Evolutionary conservation across 1,140 invertebrate species (phyloP).

Genomic region (Lethrus apterus): DNA sequence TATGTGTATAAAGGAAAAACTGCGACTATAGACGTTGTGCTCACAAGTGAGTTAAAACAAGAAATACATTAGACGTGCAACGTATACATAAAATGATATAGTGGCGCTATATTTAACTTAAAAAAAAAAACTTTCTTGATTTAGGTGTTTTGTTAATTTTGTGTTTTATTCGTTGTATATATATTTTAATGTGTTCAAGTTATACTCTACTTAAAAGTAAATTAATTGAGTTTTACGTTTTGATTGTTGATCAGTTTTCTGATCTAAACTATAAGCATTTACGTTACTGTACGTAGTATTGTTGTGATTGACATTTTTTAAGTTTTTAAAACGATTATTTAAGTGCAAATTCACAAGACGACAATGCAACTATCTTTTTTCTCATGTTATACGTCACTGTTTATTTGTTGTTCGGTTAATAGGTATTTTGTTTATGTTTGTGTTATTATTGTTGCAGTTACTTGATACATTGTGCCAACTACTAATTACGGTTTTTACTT

Average conservation of each 20-base stretch:
- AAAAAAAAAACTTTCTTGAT: too few relatives aligned
- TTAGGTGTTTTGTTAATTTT: slow-evolving; percentile 18
- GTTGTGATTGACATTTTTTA: slow-evolving; percentile 36
- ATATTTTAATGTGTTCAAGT: slow-evolving; percentile 21
- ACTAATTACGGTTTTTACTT: too few relatives aligned
- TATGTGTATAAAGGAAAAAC: too few relatives aligned
- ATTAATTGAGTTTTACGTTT: not conserved
- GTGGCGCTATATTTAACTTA: too few relatives aligned
- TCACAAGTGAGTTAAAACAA: too few relatives aligned
- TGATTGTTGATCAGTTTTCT: slow-evolving; percentile 24
- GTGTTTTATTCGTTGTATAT: slow-evolving; percentile 38
- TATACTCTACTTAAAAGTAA: slow-evolving; percentile 35
- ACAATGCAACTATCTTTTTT: not conserved
- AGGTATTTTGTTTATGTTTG: not conserved
- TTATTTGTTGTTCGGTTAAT: slow-evolving; percentile 2
- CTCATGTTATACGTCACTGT: slow-evolving; percentile 8
- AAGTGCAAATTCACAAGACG: slow-evolving; percentile 9
- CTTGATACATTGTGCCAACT: slow-evolving; percentile 10
- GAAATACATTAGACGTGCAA: too few relatives aligned
- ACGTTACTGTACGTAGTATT: slow-evolving; percentile 34
- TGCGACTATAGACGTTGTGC: too few relatives aligned
- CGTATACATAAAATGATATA: too few relatives aligned
- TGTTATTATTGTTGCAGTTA: slow-evolving; percentile 10
- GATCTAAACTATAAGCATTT: slow-evolving; percentile 28
- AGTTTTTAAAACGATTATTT: slow-evolving; percentile 21